These are phyloP conservation scores for Mythimna vitellina DNA, from an alignment of 2,888 invertebrate genomes.

Conservation along the genomic window DNA sequence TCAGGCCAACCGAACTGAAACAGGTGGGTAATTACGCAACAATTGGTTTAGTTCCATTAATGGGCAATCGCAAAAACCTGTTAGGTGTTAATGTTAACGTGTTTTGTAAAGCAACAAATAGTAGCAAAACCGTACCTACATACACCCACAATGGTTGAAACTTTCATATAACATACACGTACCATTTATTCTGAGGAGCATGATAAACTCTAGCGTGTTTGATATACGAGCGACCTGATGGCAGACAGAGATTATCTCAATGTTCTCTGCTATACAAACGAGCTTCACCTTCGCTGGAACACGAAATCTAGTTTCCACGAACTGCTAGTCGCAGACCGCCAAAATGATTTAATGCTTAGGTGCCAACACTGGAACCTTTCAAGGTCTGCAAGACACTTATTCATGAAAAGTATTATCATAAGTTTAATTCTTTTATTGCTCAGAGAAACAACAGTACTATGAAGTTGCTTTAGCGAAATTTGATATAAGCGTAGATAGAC, in stretches of 20 bases:
- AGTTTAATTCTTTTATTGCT: constrained; percentile 68
- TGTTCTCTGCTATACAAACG: constrained; percentile 62
- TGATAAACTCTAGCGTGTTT: constrained; percentile 48
- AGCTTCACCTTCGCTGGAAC: constrained; percentile 65
- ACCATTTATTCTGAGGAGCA: constrained; percentile 37
- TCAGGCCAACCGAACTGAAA: constrained; percentile 73
- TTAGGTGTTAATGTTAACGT: constrained; percentile 32
- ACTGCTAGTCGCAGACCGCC: constrained; percentile 59
- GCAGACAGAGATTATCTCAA: constrained; percentile 67
- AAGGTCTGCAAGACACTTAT: constrained; percentile 63
- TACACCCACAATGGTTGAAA: constrained; percentile 23
- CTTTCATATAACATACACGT: constrained; percentile 25
- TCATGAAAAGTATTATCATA: constrained; percentile 69
- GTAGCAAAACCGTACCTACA: constrained; percentile 10
- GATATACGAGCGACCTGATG: constrained; percentile 62
- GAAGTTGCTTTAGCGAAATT: constrained; percentile 38
- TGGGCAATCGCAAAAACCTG: constrained; percentile 27
- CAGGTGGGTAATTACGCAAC: constrained; percentile 71
- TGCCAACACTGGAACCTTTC: constrained; percentile 60
- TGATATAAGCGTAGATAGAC: neutral
- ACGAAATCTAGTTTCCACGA: constrained; percentile 65
- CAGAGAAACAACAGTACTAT: constrained; percentile 50
- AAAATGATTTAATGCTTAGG: constrained; percentile 68
- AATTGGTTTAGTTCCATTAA: constrained; percentile 66
- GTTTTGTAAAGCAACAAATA: constrained; percentile 36